Base-by-base conservation (phyloP, 2,113 vertebrate species). In the Apteryx owenii region DNA sequence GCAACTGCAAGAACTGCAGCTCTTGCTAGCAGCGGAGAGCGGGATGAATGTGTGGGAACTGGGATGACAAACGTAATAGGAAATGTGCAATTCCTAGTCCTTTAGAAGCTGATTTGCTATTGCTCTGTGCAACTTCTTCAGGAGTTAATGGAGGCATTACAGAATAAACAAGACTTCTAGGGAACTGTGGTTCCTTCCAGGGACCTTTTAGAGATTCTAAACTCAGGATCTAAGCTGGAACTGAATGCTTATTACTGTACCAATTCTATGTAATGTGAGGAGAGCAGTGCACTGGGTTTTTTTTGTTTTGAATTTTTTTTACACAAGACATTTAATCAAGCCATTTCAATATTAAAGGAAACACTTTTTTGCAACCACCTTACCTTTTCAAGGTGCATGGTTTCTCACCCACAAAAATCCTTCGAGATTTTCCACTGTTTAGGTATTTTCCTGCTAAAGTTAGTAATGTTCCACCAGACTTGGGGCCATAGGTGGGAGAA, bases 351-450 rank as follows among this genome's bases (percentile, higher is more conserved):
- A 84, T n/a, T 75, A 81, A 64, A 90, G 8, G 9, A 29, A 84
- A 71, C 40, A 50, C 15, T 22, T 50, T 70, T 69, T 75, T 80
- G 7, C 68, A 28, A 71, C 17, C n/a, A 94, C 42, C 46, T 93
- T 95, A 99, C 99, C 99, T 99, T 98, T 98, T 98, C 85, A 99
- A 98, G 70, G 95, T 98, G 96, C 99, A 99, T n/a, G 87, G 96
- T 19, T 98, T 97, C 40, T 96, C 98, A 79, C 99, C 99, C 75
- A 99, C 97, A n/a, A 98, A 99, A 96, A 99, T 98, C 73, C 98
- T 98, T 85, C 98, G 98, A 72, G 95, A 98, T 97, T 98, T 99
- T 31, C 99, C 99, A 76, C 98, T 98, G 89, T 99, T 98, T 48
- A 99, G 95, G 96, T 99, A 98, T 36, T 98, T 98, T 91, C 99